Evolutionary conservation across 2,888 invertebrate genomes (phyloP).

Genomic region (Mactromeris polynyma): DNA sequence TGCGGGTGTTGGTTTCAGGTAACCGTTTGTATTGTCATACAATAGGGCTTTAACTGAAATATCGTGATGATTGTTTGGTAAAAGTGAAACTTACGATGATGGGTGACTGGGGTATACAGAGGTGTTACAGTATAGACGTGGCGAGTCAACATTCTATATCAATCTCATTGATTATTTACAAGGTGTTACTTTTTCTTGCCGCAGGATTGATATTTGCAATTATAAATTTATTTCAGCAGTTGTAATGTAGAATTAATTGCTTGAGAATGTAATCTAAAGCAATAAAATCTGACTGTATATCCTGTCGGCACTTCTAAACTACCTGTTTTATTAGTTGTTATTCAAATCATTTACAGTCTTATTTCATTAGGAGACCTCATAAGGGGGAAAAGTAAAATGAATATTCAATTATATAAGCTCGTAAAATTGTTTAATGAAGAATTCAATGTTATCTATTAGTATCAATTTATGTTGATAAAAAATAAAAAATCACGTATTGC

Average conservation of each 20-base stretch:
- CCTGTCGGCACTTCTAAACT: background rate
- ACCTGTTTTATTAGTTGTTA: background rate
- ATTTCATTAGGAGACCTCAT: background rate
- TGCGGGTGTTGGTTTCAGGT: constrained; percentile 33
- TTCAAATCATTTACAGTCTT: background rate
- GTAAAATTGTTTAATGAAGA: constrained; percentile 10
- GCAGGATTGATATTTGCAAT: constrained; percentile 5
- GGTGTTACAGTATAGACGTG: background rate
- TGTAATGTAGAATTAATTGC: constrained; percentile 6
- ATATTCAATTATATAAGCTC: background rate
- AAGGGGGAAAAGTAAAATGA: background rate
- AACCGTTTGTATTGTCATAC: constrained; percentile 32
- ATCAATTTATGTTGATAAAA: background rate
- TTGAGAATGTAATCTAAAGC: background rate
- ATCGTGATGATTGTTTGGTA: constrained; percentile 1
- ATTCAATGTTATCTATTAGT: background rate
- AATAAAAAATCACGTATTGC: background rate
- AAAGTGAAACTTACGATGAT: background rate
- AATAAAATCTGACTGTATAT: background rate
- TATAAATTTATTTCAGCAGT: background rate
- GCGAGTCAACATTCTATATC: background rate
- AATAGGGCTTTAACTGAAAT: background rate
- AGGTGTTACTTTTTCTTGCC: background rate
- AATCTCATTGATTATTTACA: background rate
- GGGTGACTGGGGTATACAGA: background rate